Percentiles rank a stretch among this genome's conserved stretches.
These are phyloP conservation scores for Zele albiditarsus DNA, from an alignment of 2,888 invertebrate species.

Conservation along the genomic window DNA sequence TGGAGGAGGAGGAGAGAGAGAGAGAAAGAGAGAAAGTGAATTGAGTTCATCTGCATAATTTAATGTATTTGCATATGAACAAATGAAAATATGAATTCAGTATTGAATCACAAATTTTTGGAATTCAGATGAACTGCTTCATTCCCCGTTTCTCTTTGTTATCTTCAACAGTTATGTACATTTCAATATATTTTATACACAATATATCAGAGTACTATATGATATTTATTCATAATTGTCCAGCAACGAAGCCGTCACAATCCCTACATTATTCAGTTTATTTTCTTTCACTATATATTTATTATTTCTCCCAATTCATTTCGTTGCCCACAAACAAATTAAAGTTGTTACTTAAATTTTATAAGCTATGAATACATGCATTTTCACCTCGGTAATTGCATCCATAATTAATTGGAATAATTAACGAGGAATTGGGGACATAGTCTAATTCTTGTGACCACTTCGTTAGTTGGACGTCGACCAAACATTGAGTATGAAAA, in stretches of 20 bases:
- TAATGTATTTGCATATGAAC: slow-evolving; percentile 26
- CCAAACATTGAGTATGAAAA: slow-evolving; percentile 20
- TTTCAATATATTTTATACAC: neutral
- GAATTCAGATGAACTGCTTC: slow-evolving; percentile 18
- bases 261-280: neutral
- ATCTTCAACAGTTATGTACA: neutral
- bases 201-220: neutral
- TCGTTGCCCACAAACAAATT: slow-evolving; percentile 15
- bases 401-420: slow-evolving; percentile 33
- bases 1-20: slow-evolving; percentile 4
- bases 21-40: neutral
- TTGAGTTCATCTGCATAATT: slow-evolving; percentile 6
- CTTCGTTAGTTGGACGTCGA: slow-evolving; percentile 36
- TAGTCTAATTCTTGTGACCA: slow-evolving; percentile 32
- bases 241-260: slow-evolving; percentile 33
- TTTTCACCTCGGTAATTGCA: slow-evolving; percentile 29
- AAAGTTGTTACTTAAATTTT: slow-evolving; percentile 22
- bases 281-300: neutral
- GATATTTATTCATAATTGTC: slow-evolving; percentile 5
- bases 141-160: neutral
- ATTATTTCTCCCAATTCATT: slow-evolving; percentile 1
- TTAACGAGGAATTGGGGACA: slow-evolving; percentile 28
- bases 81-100: slow-evolving; percentile 33
- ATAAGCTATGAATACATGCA: slow-evolving; percentile 33
- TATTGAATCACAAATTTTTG: slow-evolving; percentile 14